A percentile compares a stretch with the other conserved stretches of the same genome.
phyloP scores from a whole-genome alignment of 2,888 invertebrate species.

The Tetragnatha montana region DNA sequence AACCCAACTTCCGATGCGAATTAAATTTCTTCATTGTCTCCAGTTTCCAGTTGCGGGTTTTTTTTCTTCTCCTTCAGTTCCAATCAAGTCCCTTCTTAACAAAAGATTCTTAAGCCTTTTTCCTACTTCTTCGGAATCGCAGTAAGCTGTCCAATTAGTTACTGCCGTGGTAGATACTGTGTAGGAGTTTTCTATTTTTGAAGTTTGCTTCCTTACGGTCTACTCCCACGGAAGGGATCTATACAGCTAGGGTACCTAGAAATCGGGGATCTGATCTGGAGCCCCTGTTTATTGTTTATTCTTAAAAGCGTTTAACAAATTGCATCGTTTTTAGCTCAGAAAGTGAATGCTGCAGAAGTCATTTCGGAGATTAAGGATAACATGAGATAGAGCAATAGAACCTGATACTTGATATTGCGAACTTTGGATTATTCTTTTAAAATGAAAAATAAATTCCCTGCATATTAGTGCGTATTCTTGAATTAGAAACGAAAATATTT shows the following conservation, averaged over 20 bases:
- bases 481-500: too few species aligned
- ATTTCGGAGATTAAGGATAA: too few species aligned
- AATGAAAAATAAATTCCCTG: too few species aligned
- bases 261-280: background rate
- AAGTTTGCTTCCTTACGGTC: background rate
- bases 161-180: background rate
- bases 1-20: background rate
- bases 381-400: too few species aligned
- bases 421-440: too few species aligned
- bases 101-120: background rate
- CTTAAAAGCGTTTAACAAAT: background rate
- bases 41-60: background rate
- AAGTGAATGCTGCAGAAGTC: too few species aligned
- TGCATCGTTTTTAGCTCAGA: background rate
- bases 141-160: conserved; percentile 22
- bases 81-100: background rate
- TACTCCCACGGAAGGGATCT: background rate
- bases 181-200: background rate
- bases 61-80: background rate
- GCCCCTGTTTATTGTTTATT: background rate
- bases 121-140: background rate
- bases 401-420: too few species aligned
- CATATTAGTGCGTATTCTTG: too few species aligned
- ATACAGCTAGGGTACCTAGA: background rate
- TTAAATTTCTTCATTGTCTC: background rate